Evolutionary conservation across 2,113 vertebrate genomes (phyloP), one percentile per base, ranked within the genome.

Genomic region (Dascyllus trimaculatus): DNA sequence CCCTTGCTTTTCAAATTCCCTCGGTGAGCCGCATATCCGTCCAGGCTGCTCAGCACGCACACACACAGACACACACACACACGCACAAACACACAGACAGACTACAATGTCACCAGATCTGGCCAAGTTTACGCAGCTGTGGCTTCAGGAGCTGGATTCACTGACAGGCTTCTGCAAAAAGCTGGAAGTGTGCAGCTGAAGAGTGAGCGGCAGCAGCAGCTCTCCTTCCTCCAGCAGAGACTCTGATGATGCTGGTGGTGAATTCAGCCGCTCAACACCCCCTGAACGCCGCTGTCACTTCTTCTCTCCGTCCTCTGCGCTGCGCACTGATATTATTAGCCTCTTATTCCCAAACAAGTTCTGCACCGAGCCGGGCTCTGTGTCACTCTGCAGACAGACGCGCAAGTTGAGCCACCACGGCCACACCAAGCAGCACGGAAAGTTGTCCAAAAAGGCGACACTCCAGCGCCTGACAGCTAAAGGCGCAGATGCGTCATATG

Each of bases 71-170:
- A 32, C 38, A 21, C 13, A 56, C 53, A 51, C 59, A 52, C 48
- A 62, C 64, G 38, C 53, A 10, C 52, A 52, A 48, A 49, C 29
- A 38, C 48, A 51, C 63, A 32, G 22, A 46, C 14, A 78, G 43
- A 74, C 43, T 73, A 54, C 79, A 85, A 71, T 85, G 81, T 87
- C 87, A 80, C 75, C 82, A 72, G 78, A 72, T 85, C 63, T 81
- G 80, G 75, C 59, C 88, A 91, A 92, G 85, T 90, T 90, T 86
- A 71, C 82, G 84, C 86, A 84, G 86, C 88, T 82, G 81, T 53
- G 68, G 40, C 19, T 71, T 63, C 70, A 46, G 59, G 71, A 68
- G 46, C 78, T 38, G 48, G 1, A 59, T 77, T 66, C 46, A 78
- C 56, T 26, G 22, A 26, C 62, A 51, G 76, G 59, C 25, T 78